These are phyloP conservation scores for Steinernema khuongi DNA, from an alignment of 1,140 invertebrate genomes.

Conservation along the genomic window DNA sequence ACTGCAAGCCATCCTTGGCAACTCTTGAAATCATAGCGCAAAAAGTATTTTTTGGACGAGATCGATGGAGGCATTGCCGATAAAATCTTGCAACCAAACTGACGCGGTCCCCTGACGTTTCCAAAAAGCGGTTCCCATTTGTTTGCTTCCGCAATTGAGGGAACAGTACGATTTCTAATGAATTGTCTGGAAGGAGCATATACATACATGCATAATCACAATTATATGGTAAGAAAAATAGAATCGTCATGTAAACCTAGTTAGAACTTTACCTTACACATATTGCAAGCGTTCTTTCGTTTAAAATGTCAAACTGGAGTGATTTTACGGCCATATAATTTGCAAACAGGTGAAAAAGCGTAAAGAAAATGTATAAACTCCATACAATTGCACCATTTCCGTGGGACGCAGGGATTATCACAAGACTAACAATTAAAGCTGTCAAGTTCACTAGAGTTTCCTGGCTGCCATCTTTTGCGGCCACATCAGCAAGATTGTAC, in stretches of 20 bases:
- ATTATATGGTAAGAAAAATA: constrained; percentile 10
- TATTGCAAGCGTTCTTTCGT: constrained; percentile 60
- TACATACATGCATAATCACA: constrained; percentile 20
- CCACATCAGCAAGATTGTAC: constrained; percentile 84
- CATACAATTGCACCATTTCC: constrained; percentile 65
- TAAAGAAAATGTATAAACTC: constrained; percentile 70
- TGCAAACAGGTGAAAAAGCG: constrained; percentile 74
- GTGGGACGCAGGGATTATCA: constrained; percentile 53
- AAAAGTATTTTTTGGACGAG: background rate
- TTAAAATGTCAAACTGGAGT: constrained; percentile 72
- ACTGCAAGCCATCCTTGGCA: constrained; percentile 17
- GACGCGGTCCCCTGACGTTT: constrained; percentile 10
- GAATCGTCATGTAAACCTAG: constrained; percentile 5
- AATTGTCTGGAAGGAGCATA: constrained; percentile 28
- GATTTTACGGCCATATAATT: constrained; percentile 79
- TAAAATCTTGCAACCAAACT: constrained; percentile 20
- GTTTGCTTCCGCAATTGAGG: constrained; percentile 23
- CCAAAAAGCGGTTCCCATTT: constrained; percentile 29
- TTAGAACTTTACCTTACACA: constrained; percentile 33
- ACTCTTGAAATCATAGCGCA: background rate
- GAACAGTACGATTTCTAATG: constrained; percentile 11
- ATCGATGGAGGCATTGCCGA: background rate
- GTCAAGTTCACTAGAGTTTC: constrained; percentile 86
- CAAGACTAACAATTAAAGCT: constrained; percentile 69
- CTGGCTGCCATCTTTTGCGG: constrained; percentile 91